Percentiles rank a stretch among this genome's conserved stretches.
Evolutionary conservation across 2,888 invertebrate species (phyloP).

Genomic region (Aelia acuminata): DNA sequence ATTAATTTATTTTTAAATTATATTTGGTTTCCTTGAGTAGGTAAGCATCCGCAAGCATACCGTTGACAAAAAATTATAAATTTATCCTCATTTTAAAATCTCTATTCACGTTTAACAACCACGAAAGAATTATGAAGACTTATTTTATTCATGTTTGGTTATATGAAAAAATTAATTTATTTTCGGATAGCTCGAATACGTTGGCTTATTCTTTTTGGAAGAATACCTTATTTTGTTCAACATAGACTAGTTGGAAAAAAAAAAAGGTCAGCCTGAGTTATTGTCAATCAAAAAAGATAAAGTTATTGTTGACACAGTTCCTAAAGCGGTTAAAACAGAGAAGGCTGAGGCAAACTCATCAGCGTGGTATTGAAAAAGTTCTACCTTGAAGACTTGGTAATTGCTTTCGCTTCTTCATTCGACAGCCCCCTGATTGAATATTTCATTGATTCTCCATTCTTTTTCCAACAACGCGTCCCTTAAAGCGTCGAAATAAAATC

Average conservation of each 20-base stretch:
- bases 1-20: no score
- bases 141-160: no score
- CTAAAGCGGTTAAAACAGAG: constrained; percentile 36
- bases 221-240: neutral
- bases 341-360: constrained; percentile 17
- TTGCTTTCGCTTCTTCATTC: constrained; percentile 39
- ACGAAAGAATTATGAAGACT: no score
- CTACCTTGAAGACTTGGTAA: constrained; percentile 37
- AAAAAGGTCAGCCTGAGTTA: neutral
- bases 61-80: no score
- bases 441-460: constrained; percentile 41
- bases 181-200: neutral
- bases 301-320: constrained; percentile 30
- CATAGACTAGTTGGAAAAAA: neutral
- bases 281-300: constrained; percentile 34
- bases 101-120: no score
- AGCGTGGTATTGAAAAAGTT: constrained; percentile 41
- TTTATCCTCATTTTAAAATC: no score
- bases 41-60: no score
- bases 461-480: neutral
- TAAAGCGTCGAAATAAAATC: neutral
- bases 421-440: constrained; percentile 35
- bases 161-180: no score
- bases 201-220: neutral
- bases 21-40: no score